Evolutionary conservation across 2,797 vertebrate genomes (phyloP), one percentile per base, ranked within the genome.

Genomic region (Clamator glandarius): DNA sequence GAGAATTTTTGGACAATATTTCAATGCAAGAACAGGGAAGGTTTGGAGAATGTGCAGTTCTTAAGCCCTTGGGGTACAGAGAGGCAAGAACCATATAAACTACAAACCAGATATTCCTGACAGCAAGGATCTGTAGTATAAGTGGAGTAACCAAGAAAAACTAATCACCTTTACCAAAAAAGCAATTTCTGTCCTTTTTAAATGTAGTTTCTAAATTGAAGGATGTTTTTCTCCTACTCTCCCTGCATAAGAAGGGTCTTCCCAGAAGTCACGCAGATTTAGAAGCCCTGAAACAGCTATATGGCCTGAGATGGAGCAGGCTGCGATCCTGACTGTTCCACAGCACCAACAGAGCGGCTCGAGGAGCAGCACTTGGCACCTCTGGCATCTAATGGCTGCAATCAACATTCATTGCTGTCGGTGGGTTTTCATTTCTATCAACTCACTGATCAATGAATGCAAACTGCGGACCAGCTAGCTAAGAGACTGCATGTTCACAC

Each of bases 341-440:
- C 12, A 1, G 3, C 2, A 28, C 1, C 8, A 3, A 1, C 8
- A 0, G 44, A 9, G 19, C 6, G 1, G 62, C 35, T 5, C 48
- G n/a, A 73, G 35, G 51, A 52, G 2, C 36, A 13, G 44, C 1
- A 0, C 57, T 23, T 57, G 33, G 1, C 78, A 39, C 5, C 87
- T 59, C 17, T 39, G 84, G 91, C 93, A 41, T 68, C 84, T 98
- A 98, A 98, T 98, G 99, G 98, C 99, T 99, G 99, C 99, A 98
- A 98, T 99, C 99, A 99, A 99, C 99, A 99, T 99, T 99, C 99
- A 99, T 99, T 99, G 99, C 99, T 99, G 99, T 99, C 99, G 99
- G 99, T 99, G 99, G 99, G 99, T 99, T 99, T 99, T 94, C 95
- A 44, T 97, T 96, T 89, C 94, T 97, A 97, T 98, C 97, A 99